Evolutionary conservation across 1,140 invertebrate species (phyloP).

Genomic region (Drosophila sturtevanti): DNA sequence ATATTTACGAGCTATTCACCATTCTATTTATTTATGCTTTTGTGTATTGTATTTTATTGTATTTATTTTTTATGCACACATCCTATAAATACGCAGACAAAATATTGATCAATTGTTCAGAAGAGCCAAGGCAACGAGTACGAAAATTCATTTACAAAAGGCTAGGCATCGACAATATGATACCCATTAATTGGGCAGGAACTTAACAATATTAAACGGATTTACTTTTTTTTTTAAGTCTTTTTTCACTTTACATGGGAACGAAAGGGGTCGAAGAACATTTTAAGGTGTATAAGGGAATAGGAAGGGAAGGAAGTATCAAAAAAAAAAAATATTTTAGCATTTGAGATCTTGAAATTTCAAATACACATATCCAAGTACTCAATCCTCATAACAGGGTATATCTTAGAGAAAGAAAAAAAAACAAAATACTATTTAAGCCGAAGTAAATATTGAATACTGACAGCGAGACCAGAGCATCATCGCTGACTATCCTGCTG

Average conservation of each 20-base stretch:
- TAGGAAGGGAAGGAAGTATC: too few species aligned
- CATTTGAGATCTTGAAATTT: too few species aligned
- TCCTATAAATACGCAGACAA: slow-evolving; percentile 46
- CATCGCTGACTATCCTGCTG: not conserved
- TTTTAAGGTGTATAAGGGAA: too few species aligned
- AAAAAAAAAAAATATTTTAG: too few species aligned
- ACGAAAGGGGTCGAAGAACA: too few species aligned
- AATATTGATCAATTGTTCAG: slow-evolving; percentile 60
- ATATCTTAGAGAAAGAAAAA: not conserved
- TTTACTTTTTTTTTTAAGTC: too few species aligned
- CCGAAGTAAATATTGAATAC: not conserved
- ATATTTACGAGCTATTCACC: slow-evolving; percentile 11
- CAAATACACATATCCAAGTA: not conserved
- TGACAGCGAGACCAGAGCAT: not conserved
- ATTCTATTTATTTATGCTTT: slow-evolving; percentile 13
- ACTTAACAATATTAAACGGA: too few species aligned
- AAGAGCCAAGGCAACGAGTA: slow-evolving; percentile 31
- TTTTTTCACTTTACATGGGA: too few species aligned
- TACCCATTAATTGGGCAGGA: not conserved
- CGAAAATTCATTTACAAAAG: slow-evolving; percentile 10
- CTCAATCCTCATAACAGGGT: not conserved
- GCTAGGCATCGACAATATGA: slow-evolving; percentile 7
- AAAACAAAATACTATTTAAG: slow-evolving; percentile 5
- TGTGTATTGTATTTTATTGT: slow-evolving; percentile 55
- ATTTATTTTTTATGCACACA: slow-evolving; percentile 64